A percentile compares a stretch with the other conserved stretches of the same genome.
Conservation (phyloP, 1,140 invertebrate genomes). For the Chironomus tepperi region DNA sequence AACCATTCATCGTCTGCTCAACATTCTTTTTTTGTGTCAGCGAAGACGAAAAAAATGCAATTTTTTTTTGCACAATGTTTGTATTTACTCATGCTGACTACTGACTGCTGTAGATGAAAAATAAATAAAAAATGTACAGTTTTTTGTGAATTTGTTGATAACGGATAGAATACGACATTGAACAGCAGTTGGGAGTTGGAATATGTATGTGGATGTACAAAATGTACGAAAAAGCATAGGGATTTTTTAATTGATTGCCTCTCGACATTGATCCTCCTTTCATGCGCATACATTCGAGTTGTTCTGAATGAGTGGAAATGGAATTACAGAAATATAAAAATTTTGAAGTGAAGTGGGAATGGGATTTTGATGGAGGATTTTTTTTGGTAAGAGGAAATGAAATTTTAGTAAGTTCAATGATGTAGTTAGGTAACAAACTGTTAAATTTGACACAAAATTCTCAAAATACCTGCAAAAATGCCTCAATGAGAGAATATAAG, state of each 20-base stretch:
- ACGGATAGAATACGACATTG: not conserved
- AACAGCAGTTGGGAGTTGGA: not conserved
- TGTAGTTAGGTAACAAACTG: too few relatives aligned
- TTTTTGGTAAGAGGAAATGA: not conserved
- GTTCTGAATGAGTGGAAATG: not conserved
- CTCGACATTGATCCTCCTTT: not conserved
- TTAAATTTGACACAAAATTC: too few relatives aligned
- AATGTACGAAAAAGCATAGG: not conserved
- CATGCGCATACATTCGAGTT: not conserved
- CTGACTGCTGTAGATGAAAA: not conserved
- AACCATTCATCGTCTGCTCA: not conserved
- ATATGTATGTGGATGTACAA: not conserved
- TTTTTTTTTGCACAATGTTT: conserved; percentile 14
- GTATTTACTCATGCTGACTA: not conserved
- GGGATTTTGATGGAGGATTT: not conserved
- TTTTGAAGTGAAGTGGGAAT: not conserved
- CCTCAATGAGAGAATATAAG: too few relatives aligned
- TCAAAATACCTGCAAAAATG: too few relatives aligned
- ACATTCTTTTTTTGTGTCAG: not conserved
- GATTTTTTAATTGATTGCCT: conserved; percentile 5
- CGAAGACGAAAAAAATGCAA: not conserved
- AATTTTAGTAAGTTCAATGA: not conserved
- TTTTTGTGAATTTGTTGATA: conserved; percentile 1
- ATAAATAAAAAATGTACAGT: not conserved
- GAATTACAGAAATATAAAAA: not conserved